Percentiles rank a stretch among this genome's conserved stretches.
phyloP scores from a whole-genome alignment of 1,140 invertebrate species.

The Zaprionus gabonicus region DNA sequence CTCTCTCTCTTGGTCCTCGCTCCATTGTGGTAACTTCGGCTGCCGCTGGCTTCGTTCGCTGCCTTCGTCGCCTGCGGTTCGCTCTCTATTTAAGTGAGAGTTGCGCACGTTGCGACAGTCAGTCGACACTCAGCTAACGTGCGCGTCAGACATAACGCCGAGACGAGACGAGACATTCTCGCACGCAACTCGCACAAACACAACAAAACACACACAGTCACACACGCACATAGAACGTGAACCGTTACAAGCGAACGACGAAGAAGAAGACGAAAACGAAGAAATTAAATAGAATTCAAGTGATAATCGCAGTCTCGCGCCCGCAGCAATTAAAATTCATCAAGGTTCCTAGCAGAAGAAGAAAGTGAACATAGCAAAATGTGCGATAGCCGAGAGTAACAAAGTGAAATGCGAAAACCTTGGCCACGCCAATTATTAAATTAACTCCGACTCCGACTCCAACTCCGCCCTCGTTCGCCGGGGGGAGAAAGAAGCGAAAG shows the following conservation, averaged over 20 bases:
- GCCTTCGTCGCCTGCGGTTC: constrained; percentile 13
- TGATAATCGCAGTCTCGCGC: constrained; percentile 50
- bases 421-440: constrained; percentile 52
- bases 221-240: constrained; percentile 18
- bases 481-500: constrained; percentile 28
- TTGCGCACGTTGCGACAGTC: constrained; percentile 78
- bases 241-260: constrained; percentile 27
- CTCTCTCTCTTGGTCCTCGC: constrained; percentile 9
- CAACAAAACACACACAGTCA: constrained; percentile 29
- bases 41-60: constrained; percentile 24
- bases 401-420: constrained; percentile 28
- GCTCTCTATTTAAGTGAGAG: constrained; percentile 75
- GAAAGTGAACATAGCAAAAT: constrained; percentile 37
- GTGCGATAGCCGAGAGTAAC: constrained; percentile 19
- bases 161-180: constrained; percentile 25
- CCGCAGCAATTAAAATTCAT: constrained; percentile 43
- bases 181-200: constrained; percentile 17
- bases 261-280: constrained; percentile 13
- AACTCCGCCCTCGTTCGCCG: constrained; percentile 17
- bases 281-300: constrained; percentile 21
- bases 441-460: constrained; percentile 56
- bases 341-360: constrained; percentile 51
- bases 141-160: constrained; percentile 51
- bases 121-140: constrained; percentile 75
- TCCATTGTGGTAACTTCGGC: constrained; percentile 1